A percentile compares a stretch with the other conserved stretches of the same genome.
These are phyloP conservation scores for Tiliacea citrago DNA, from an alignment of 2,888 invertebrate genomes.

Conservation along the genomic window DNA sequence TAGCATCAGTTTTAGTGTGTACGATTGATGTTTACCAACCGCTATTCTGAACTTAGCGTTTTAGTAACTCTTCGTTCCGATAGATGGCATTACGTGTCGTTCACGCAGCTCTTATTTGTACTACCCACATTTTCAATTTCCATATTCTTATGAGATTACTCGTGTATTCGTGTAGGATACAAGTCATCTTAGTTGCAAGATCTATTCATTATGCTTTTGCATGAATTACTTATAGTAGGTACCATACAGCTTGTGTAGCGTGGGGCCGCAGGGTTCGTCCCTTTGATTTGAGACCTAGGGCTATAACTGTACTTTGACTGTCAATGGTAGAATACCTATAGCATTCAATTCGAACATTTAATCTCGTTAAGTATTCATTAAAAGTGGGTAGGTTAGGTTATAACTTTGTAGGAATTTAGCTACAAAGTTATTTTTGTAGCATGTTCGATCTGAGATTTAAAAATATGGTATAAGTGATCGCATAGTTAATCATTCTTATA, in stretches of 20 bases:
- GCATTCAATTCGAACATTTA: not conserved
- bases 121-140: constrained; percentile 63
- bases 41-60: not conserved
- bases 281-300: constrained; percentile 19
- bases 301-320: not conserved
- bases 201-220: constrained; percentile 42
- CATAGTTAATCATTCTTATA: constrained; percentile 3
- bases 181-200: constrained; percentile 45
- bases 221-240: constrained; percentile 33
- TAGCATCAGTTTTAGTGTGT: not conserved
- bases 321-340: constrained; percentile 1
- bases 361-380: not conserved
- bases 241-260: constrained; percentile 7
- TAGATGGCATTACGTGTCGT: constrained; percentile 54
- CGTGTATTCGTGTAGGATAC: constrained; percentile 44
- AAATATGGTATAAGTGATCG: not conserved
- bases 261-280: not conserved
- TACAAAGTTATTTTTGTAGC: not conserved
- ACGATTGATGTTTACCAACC: not conserved
- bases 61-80: constrained; percentile 7
- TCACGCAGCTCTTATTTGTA: constrained; percentile 7
- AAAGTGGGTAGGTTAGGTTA: constrained; percentile 1
- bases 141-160: constrained; percentile 51
- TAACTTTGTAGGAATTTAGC: not conserved
- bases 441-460: not conserved